Evolutionary conservation across 2,888 invertebrate genomes (phyloP), one percentile per base, ranked within the genome.

Genomic region (Ennomos erosarius): DNA sequence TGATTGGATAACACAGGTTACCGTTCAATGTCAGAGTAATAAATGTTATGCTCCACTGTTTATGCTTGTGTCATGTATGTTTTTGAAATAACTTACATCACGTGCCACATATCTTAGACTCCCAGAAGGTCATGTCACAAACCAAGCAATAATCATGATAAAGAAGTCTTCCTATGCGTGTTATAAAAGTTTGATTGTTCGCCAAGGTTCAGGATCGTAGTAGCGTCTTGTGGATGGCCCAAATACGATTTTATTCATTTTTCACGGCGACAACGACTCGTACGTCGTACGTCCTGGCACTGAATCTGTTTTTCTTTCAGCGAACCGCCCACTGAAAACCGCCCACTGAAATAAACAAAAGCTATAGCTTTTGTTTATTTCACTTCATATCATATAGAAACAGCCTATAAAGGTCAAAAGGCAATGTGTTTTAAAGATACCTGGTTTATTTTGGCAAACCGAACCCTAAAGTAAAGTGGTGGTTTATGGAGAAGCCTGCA

Each of bases 191-290:
- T 73, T 61, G 63, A 65, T 68, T 68, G 74, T 80, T 79, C 63
- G 81, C 79, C 64, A 81, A 77, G 74, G 73, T 77, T 70, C 70
- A 69, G 74, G 72, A 76, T 73, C 26, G 26, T 26, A 26, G 69
- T 69, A 70, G 70, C 73, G 38, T 36, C 51, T 35, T 10, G 69
- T 73, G 77, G 79, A 74, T 84, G 88, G 81, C 89, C 88, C 83
- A 81, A 84, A 90, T 87, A 83, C 81, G 71, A 84, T 84, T 90
- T 88, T 87, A 88, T 89, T 87, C 84, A 91, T 91, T 91, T 91
- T 91, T 91, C 90, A 91, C 69, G 82, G 76, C 81, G 81, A 85
- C 88, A 87, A 89, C 71, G 88, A 84, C 13, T 12, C 40, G 40
- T 40, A 13, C 13, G 33, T 46, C 76, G 90, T 70, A 89, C 91